Evolutionary conservation across 2,113 vertebrate genomes (phyloP), one percentile per base, ranked within the genome.

Genomic region (Lipophrys pholis): DNA sequence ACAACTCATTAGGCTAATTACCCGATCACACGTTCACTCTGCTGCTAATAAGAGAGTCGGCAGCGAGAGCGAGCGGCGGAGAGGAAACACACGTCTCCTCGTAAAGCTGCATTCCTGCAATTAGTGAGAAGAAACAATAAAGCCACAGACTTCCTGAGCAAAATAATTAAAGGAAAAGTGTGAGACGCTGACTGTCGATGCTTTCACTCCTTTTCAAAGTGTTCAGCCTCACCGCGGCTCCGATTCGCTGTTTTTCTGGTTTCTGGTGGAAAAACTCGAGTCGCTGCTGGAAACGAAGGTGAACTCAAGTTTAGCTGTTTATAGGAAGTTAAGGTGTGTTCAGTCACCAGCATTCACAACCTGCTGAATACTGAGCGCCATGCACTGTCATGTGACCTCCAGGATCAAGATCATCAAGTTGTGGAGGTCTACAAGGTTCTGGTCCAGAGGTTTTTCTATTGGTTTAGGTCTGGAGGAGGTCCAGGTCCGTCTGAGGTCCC

Each of bases 1-100:
- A 88, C 87, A 90, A 88, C 89, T 93, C 86, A 88, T 92, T 91
- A 91, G 77, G 88, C 89, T 93, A 93, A 93, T 93, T 92, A 93
- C 87, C 88, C 82, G 81, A 92, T 90, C 88, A 87, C 86, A 92
- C 90, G 86, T 90, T 89, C 85, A 91, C 89, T 92, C 84, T 45
- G 64, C 89, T 79, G 88, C 89, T 93, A 92, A 92, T 92, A 92
- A 92, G 88, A 86, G 92, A 92, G 90, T 75, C 81, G 68, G 72
- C 65, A 73, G 80, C 70, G 62, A 85, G 85, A 56, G 76, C 76
- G 77, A 65, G 73, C 81, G 73, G n/a, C 65, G 78, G 78, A 76
- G 79, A 82, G 80, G 69, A 86, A 78, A 90, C 78, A 82, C 69
- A 84, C 87, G 84, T 86, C 82, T 89, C 82, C 79, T 82, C 87